Base-by-base conservation (phyloP, 2,888 invertebrate species). In the Idaea straminata region DNA sequence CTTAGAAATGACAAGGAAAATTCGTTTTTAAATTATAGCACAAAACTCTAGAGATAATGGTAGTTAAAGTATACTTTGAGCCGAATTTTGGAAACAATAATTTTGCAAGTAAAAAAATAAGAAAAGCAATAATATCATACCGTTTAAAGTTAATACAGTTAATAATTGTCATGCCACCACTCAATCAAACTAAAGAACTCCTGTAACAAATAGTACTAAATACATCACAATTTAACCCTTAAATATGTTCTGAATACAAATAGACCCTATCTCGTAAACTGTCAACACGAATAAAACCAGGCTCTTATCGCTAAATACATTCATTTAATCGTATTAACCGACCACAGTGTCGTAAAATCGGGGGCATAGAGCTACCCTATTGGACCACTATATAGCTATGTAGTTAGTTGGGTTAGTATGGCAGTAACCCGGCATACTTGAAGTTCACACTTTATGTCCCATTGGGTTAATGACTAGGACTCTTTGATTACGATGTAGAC, bases 291-390 rank as follows among this genome's bases (percentile, higher is more conserved):
- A 78, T 82, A 80, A 82, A 81, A 76, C 47, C 47, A 47, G 74
- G 72, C 65, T 62, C 75, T 82, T 82, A 83, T 81, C 78, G 74
- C 77, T 77, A 78, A 81, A 82, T 78, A 77, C 79, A 83, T 81
- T 80, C 79, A 78, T 82, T 81, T 78, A 80, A 81, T 77, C 80
- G 77, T 81, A 78, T 78, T 76, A 75, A 72, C 71, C 71, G 75
- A 77, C 79, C 80, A 76, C 77, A 75, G 76, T 76, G 74, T 78
- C 80, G 78, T 83, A 82, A 83, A 83, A 79, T 75, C 74, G 71
- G 72, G 75, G 74, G 64, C 67, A 66, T 47, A 47, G 47, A 47
- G 47, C 2, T 10, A 13, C 47, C 47, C 47, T 47, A 47, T 47
- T 47, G 47, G 47, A 25, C 47, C 47, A 47, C 47, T 47, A 47